Conservation (phyloP, 2,888 invertebrate species). For the Dromius quadrimaculatus region DNA sequence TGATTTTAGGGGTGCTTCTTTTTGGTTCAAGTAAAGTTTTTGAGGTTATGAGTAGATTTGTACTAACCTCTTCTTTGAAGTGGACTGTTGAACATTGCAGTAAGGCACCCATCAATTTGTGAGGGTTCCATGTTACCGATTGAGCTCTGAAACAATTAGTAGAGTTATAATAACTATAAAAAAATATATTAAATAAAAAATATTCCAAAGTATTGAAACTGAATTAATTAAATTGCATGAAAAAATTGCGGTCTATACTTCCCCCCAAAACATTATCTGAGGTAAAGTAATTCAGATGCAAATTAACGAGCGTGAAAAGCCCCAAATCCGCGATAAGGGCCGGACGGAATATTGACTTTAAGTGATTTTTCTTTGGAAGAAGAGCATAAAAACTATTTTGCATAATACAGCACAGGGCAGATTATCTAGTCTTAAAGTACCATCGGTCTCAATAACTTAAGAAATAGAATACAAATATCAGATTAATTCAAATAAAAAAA, state of each 20-base stretch:
- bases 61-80: constrained; percentile 93
- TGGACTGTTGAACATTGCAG: constrained; percentile 98
- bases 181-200: too few relatives aligned
- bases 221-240: too few relatives aligned
- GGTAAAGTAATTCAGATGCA: constrained; percentile 38
- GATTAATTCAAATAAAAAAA: too few relatives aligned
- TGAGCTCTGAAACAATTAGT: constrained; percentile 79
- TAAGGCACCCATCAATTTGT: constrained; percentile 97
- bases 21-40: neutral
- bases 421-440: too few relatives aligned
- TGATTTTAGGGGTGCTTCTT: neutral
- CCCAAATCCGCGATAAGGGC: neutral
- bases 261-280: too few relatives aligned
- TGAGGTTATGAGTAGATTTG: neutral
- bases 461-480: neutral
- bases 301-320: constrained; percentile 19
- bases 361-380: constrained; percentile 3
- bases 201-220: too few relatives aligned
- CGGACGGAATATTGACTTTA: neutral
- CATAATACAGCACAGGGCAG: too few relatives aligned
- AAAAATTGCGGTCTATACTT: too few relatives aligned
- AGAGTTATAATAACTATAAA: too few relatives aligned
- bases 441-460: neutral
- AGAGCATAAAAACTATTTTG: constrained; percentile 1
- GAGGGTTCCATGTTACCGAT: constrained; percentile 99